phyloP scores from a whole-genome alignment of 2,888 invertebrate genomes.

The Cheiracanthium punctorium region DNA sequence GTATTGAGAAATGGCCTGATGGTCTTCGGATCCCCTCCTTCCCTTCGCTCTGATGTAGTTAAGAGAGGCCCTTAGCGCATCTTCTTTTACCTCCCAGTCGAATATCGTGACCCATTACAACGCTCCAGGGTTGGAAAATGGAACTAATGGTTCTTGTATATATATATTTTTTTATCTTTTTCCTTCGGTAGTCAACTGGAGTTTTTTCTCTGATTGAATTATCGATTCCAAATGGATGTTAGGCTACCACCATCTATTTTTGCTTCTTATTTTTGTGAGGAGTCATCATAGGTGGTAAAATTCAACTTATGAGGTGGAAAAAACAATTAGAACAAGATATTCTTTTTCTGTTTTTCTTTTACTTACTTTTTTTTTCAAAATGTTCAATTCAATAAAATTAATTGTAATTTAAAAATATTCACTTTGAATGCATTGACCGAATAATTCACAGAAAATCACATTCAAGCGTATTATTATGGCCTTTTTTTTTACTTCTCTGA shows the following conservation, averaged over 20 bases:
- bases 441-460: too few species aligned
- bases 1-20: background rate
- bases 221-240: constrained; percentile 51
- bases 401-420: too few species aligned
- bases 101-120: constrained; percentile 66
- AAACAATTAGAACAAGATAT: too few species aligned
- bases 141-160: constrained; percentile 33
- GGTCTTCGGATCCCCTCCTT: background rate
- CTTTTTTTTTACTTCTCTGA: too few species aligned
- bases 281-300: constrained; percentile 51
- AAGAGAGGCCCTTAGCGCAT: background rate
- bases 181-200: background rate
- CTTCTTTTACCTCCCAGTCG: constrained; percentile 9
- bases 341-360: too few species aligned
- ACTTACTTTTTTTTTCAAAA: too few species aligned
- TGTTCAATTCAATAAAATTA: too few species aligned
- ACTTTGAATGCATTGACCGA: too few species aligned
- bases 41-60: background rate
- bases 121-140: constrained; percentile 29
- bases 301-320: background rate
- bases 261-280: too few species aligned
- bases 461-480: too few species aligned
- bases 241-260: constrained; percentile 18
- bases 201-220: constrained; percentile 56
- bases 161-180: background rate